Evolutionary conservation across 2,113 vertebrate genomes (phyloP), one percentile per base, ranked within the genome.

Genomic region (Antennarius striatus): DNA sequence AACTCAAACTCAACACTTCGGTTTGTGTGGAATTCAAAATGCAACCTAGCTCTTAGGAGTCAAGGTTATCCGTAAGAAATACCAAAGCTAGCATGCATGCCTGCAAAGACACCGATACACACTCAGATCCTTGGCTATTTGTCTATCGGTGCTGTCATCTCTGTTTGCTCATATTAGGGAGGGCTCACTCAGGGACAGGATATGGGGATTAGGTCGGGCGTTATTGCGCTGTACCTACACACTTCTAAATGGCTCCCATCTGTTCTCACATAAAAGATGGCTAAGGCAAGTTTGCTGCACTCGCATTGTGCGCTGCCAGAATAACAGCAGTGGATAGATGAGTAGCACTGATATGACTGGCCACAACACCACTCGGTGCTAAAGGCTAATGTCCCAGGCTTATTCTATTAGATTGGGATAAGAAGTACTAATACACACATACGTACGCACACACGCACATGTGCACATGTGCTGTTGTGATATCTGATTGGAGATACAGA

Each of bases 391-490:
- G 81, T 88, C 82, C 68, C 63, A n/a, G 83, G 91, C 85, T 92
- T 91, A 93, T 92, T 89, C 74, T 91, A 91, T 91, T 92, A 91
- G 83, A 78, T 61, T 57, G 79, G 89, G 86, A 88, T 90, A 90
- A 88, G 81, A 79, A 77, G 68, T 63, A 68, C 75, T 84, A 77
- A 85, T 76, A 81, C 71, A 81, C 58, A 80, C 13, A 36, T 36
- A 63, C 15, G 7, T 63, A 58, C 49, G 68, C 32, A 79, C 58
- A 81, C 51, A 51, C 17, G 10, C 29, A 50, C n/a, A 22, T 15
- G 36, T 11, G 14, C 11, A 65, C 53, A 56, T 66, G 55, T 72
- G 48, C 45, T 28, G 47, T 73, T 17, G 1, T 36, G 59, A 75
- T 82, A 86, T 85, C 79, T 86, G 87, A 91, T 88, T 75, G 65